A percentile compares a stretch with the other conserved stretches of the same genome.
phyloP scores from a whole-genome alignment of 2,888 invertebrate genomes.

The Dasysyrphus albostriatus region DNA sequence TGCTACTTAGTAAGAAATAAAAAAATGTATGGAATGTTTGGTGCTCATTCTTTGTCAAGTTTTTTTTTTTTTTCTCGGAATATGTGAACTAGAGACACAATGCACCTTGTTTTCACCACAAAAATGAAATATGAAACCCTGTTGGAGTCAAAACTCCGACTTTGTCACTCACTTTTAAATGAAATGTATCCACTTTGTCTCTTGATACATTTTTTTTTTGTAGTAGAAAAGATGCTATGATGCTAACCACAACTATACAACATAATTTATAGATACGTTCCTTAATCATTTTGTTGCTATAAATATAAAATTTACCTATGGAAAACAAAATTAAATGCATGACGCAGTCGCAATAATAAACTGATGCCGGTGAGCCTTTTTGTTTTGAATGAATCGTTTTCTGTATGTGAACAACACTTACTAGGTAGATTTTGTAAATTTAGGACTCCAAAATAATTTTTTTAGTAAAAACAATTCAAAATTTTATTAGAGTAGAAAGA shows the following conservation, averaged over 20 bases:
- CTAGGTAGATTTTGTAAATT: no score
- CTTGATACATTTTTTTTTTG: not conserved
- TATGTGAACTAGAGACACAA: not conserved
- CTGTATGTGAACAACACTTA: no score
- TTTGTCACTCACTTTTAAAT: slow-evolving; percentile 48
- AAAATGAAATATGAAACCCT: slow-evolving; percentile 45
- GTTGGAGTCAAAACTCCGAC: slow-evolving; percentile 4
- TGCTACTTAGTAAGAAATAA: not conserved
- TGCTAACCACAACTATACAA: not conserved
- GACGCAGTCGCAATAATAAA: not conserved
- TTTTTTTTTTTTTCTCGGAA: not conserved
- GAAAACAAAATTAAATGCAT: not conserved
- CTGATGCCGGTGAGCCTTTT: no score
- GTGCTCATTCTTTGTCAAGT: not conserved
- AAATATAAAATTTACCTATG: slow-evolving; percentile 57
- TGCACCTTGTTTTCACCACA: slow-evolving; percentile 30
- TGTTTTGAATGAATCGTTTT: no score
- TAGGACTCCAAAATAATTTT: no score
- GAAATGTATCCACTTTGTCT: slow-evolving; percentile 34
- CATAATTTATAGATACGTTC: slow-evolving; percentile 27
- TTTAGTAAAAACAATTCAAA: no score
- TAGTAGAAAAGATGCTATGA: not conserved
- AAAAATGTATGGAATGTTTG: not conserved
- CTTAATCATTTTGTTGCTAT: slow-evolving; percentile 16
- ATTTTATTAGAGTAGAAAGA: no score